phyloP scores from a whole-genome alignment of 2,888 invertebrate genomes.

The Anthophora plumipes region DNA sequence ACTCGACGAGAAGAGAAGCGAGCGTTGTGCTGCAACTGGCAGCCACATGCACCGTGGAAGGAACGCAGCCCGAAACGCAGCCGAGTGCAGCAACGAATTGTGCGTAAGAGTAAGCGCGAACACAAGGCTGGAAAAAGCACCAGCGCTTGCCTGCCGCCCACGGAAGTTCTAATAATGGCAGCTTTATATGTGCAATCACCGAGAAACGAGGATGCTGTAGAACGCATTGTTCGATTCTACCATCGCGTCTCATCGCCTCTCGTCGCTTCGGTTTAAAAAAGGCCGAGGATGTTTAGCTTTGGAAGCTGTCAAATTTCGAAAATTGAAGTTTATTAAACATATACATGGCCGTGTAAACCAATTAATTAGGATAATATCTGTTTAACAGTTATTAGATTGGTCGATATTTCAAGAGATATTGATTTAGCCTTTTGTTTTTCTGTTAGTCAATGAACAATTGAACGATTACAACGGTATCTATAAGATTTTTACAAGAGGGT shows the following conservation, averaged over 20 bases:
- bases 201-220: conserved; percentile 47
- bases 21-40: conserved; percentile 77
- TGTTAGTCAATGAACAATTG: neutral
- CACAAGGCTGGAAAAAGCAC: conserved; percentile 53
- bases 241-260: too few relatives aligned
- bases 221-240: conserved; percentile 34
- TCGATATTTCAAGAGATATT: too few relatives aligned
- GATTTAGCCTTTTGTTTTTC: too few relatives aligned
- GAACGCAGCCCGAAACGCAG: conserved; percentile 51
- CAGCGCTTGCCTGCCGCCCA: conserved; percentile 69
- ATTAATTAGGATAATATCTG: too few relatives aligned
- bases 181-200: conserved; percentile 78
- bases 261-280: conserved; percentile 13
- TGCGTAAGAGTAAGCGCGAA: conserved; percentile 44
- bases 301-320: too few relatives aligned
- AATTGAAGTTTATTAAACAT: too few relatives aligned
- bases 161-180: conserved; percentile 81
- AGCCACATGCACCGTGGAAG: conserved; percentile 78
- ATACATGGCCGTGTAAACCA: too few relatives aligned
- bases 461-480: neutral
- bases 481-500: neutral
- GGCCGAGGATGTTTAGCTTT: conserved; percentile 26
- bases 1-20: conserved; percentile 64
- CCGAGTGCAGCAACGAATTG: conserved; percentile 42
- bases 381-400: too few relatives aligned